Conservation (phyloP, 1,140 invertebrate species). For the Ptiloglossa arizonensis region DNA sequence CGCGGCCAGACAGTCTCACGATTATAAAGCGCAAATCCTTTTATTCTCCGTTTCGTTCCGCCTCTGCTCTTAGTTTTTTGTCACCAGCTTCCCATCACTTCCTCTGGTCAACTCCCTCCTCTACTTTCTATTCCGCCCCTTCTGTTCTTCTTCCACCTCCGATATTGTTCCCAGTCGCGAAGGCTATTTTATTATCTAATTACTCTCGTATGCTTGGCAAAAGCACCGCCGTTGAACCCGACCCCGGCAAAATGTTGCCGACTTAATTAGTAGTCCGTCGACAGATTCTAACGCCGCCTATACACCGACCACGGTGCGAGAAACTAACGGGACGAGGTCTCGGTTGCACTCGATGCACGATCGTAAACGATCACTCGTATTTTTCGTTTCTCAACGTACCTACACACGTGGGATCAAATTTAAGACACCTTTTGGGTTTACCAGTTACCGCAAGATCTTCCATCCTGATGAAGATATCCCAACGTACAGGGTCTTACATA, state of each 20-base stretch:
- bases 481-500: too few relatives aligned
- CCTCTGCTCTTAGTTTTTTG: conserved; percentile 63
- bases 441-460: too few relatives aligned
- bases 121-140: not conserved
- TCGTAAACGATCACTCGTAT: not conserved
- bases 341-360: not conserved
- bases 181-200: conserved; percentile 65
- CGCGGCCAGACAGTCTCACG: conserved; percentile 71
- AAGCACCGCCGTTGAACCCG: conserved; percentile 30
- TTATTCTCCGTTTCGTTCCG: conserved; percentile 68
- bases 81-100: conserved; percentile 37
- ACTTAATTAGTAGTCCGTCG: conserved; percentile 60
- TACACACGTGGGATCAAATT: too few relatives aligned
- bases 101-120: conserved; percentile 7
- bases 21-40: conserved; percentile 73
- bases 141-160: conserved; percentile 18
- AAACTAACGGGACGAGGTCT: conserved; percentile 8
- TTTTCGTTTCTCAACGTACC: not conserved
- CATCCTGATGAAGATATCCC: too few relatives aligned
- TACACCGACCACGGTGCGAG: conserved; percentile 2
- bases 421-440: too few relatives aligned
- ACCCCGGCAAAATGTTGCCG: conserved; percentile 35
- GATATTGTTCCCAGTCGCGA: conserved; percentile 57
- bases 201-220: conserved; percentile 63
- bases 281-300: conserved; percentile 34